Base-by-base conservation (phyloP, 1,140 invertebrate species). In the Apis florea region DNA sequence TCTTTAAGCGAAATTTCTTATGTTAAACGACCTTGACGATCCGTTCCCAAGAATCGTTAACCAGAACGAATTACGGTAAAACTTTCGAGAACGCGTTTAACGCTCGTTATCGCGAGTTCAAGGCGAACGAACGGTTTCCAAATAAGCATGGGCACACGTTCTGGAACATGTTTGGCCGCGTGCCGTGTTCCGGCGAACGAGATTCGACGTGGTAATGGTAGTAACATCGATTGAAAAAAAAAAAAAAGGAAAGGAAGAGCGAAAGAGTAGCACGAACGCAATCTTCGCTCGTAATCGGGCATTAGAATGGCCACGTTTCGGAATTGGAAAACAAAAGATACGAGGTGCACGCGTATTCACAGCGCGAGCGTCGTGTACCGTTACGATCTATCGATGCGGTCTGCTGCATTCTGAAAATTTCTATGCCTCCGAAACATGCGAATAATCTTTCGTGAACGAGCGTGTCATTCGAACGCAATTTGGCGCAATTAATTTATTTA, bases 271-370 rank as follows among this genome's bases (percentile, higher is more conserved):
- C 51, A 15, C 11, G 1, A 13, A 47, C 47, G 54, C 66, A 71
- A 71, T 79, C 67, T 70, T 63, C 54, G 67, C 47, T 47, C 54
- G 76, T 69, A 49, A 79, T 70, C 67, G 56, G 56, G 24, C 49
- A 63, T 79, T 79, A 79, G 54, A 79, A 79, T 79, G 76, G 47
- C 67, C 56, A 17, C n/a, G 67, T 17, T 79, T 79, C 76, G 76
- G 47, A 67, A 53, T 71, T 53, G 40, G 67, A 70, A 67, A 79
- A 70, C 47, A 61, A 59, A 79, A 69, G 76, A n/a, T 59, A 54
- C 61, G 26, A 26, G 54, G 15, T 59, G 47, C 67, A 49, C 76
- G 26, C 63, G 74, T 63, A 77, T 68, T 77, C 74, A 58, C n/a
- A 51, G 63, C 24, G 53, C 40, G 15, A 63, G 53, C 53, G 49